phyloP scores from a whole-genome alignment of 2,113 vertebrate species.

The Petroica traversi region DNA sequence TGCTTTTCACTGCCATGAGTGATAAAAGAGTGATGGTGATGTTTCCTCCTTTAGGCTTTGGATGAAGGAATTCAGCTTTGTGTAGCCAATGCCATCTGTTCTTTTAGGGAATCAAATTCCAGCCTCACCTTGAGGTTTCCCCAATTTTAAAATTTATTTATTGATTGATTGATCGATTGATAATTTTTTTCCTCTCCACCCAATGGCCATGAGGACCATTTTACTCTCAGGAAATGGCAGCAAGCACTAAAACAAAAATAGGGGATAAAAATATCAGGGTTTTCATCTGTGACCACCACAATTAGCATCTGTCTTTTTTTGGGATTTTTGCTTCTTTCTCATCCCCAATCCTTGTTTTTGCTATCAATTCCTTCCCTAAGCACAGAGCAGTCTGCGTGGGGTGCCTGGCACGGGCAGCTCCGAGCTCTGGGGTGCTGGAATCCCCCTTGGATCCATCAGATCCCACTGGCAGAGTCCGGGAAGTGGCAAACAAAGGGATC shows the following conservation, averaged over 20 bases:
- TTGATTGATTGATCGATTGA: too few relatives aligned
- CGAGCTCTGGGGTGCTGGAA: accelerated
- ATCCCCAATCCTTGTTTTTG: not conserved
- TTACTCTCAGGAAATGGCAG: not conserved
- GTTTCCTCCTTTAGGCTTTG: not conserved
- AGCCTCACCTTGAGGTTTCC: not conserved
- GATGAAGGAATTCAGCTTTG: not conserved
- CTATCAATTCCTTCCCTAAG: too few relatives aligned
- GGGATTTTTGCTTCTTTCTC: not conserved
- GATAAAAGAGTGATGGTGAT: not conserved
- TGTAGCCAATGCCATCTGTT: not conserved
- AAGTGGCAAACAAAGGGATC: not conserved
- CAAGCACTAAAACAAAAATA: not conserved
- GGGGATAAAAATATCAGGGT: not conserved
- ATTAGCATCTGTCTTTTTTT: not conserved
- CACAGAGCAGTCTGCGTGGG: accelerated
- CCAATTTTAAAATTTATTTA: too few relatives aligned
- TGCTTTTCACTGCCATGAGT: not conserved
- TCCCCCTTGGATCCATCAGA: not conserved
- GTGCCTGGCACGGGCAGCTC: not conserved
- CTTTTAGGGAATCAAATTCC: not conserved
- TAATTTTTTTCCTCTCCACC: too few relatives aligned
- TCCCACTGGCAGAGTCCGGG: not conserved
- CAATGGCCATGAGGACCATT: not conserved
- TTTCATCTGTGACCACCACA: not conserved